Evolutionary conservation across 2,113 vertebrate genomes (phyloP), one percentile per base, ranked within the genome.

Genomic region (Cnemophilus loriae): DNA sequence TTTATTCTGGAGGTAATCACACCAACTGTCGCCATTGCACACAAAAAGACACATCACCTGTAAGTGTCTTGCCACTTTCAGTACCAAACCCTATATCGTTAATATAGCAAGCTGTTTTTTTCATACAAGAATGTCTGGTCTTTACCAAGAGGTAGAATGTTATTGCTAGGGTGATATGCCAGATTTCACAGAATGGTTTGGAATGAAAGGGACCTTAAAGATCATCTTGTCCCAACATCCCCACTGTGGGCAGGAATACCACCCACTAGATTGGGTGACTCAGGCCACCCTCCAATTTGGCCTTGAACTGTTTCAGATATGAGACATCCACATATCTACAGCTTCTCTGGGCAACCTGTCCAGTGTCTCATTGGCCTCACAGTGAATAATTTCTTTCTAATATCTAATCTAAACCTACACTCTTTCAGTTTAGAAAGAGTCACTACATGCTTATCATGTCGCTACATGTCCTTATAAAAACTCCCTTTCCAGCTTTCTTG

Each of bases 191-290:
- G 70, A 41, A 47, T 61, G 39, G 12, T 49, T 76, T 77, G 15
- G 6, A 49, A 35, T 42, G 22, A 42, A 83, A 56, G 10, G 12
- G 8, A 49, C 22, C 10, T 46, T 49, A 52, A 56, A 14, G 18
- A 37, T 42, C 26, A 33, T 28, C 5, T 16, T 23, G 12, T 55
- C 32, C 15, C 13, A 76, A 37, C 8, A 49, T 12, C 2, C 17
- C 3, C 33, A 16, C 35, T 35, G 10, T 42, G 49, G n/a, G 26
- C n/a, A 61, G 47, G 24, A 68, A 24, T 16, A 30, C 35, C 17
- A 69, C 12, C 16, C 5, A 6, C 30, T 56, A 63, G 15, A 24
- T 28, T 0, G 0, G 4, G 8, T 33, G 37, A 42, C 27, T 55
- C 15, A 69, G 27, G 8, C 12, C 18, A 47, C 13, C 22, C 24